Base-by-base conservation (phyloP, 2,888 invertebrate genomes). In the Poecilus cupreus region DNA sequence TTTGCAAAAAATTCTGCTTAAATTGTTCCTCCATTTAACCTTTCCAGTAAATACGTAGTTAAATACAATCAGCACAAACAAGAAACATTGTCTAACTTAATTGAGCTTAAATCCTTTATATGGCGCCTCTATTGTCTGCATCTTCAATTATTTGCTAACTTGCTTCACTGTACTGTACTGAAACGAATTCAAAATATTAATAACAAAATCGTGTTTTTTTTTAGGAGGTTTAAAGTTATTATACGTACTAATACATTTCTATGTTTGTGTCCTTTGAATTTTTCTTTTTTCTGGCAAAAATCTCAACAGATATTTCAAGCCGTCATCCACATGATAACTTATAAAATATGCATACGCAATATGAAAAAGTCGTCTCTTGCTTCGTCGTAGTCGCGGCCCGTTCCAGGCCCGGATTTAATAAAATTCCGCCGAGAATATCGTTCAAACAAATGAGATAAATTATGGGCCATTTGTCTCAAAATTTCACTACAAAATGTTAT, bases 321-420 rank as follows among this genome's bases (percentile, higher is more conserved):
- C 64, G 64, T 68, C 64, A 68, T 37, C 64, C 64, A 68, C 64
- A 68, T 13, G 64, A 68, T 68, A 68, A 37, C 64, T 68, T 68
- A 79, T 79, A 79, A 79, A 79, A 79, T 79, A 79, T 79, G 79
- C 79, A 79, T 68, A 79, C 79, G 64, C 60, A 51, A 79, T 79
- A 79, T 70, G 79, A 51, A 49, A 68, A 68, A 79, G 64, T 76
- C 76, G 57, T 57, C 32, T 43, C 60, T 11, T 32, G 75, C 13
- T 24, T 10, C 54, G n/a, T 5, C 43, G 5, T 49, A 26, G n/a
- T 5, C 43, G 5, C 26, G 16, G n/a, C 32, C 10, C 22, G 5
- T 26, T 3, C 46, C 72, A 72, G 72, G 46, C 20, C 46, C 46
- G 64, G 79, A 49, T 68, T 79, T 79, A 79, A 68, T 79, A 79